These are phyloP conservation scores for Archegozetes longisetosus DNA, from an alignment of 1,140 invertebrate species.

Conservation along the genomic window DNA sequence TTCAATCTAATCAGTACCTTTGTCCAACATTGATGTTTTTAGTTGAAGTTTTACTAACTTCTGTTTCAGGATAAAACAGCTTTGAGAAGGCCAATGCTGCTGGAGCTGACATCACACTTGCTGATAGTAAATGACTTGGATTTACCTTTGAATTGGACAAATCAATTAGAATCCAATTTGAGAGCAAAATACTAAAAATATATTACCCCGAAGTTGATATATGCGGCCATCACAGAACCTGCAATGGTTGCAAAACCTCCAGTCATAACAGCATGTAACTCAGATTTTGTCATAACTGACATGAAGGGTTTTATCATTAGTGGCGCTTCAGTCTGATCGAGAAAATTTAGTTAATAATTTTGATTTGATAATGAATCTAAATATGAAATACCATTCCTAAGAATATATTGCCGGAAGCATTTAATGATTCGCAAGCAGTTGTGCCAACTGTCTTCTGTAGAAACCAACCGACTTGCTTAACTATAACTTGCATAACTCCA, in stretches of 20 bases:
- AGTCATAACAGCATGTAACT: slow-evolving; percentile 80
- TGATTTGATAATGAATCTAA: neutral
- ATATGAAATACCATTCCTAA: slow-evolving; percentile 51
- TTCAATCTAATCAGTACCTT: slow-evolving; percentile 23
- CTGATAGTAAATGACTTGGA: slow-evolving; percentile 47
- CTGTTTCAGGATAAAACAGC: slow-evolving; percentile 75
- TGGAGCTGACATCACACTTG: slow-evolving; percentile 87
- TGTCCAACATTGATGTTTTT: slow-evolving; percentile 35
- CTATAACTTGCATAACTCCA: slow-evolving; percentile 70
- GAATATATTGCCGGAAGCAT: slow-evolving; percentile 75
- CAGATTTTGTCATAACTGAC: slow-evolving; percentile 61
- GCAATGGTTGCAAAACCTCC: slow-evolving; percentile 89
- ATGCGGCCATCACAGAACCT: slow-evolving; percentile 78
- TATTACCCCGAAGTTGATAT: slow-evolving; percentile 67
- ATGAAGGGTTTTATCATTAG: slow-evolving; percentile 75
- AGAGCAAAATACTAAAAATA: slow-evolving; percentile 26
- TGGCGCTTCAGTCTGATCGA: slow-evolving; percentile 63
- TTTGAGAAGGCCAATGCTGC: slow-evolving; percentile 75
- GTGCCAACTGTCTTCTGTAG: slow-evolving; percentile 57
- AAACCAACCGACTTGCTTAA: slow-evolving; percentile 59
- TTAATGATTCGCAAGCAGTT: slow-evolving; percentile 79
- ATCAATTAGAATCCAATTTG: neutral
- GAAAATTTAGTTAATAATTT: neutral
- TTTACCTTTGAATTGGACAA: slow-evolving; percentile 25
- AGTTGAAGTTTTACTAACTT: slow-evolving; percentile 48